Percentiles rank a stretch among this genome's conserved stretches.
phyloP scores from a whole-genome alignment of 2,113 vertebrate species.

The Ictalurus furcatus region DNA sequence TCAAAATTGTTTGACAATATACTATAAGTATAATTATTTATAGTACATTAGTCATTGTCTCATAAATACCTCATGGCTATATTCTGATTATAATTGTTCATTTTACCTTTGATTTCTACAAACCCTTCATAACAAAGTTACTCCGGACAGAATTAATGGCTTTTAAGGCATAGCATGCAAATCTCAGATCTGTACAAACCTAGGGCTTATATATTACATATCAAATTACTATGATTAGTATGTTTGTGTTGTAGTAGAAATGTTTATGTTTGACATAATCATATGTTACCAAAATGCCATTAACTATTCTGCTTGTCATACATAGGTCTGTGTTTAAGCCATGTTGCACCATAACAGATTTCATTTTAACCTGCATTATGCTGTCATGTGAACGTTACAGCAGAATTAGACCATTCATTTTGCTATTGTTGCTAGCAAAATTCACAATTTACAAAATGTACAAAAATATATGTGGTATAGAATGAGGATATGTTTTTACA shows the following conservation, averaged over 20 bases:
- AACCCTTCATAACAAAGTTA: slow-evolving; percentile 29
- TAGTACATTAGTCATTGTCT: slow-evolving; percentile 37
- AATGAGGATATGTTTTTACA: slow-evolving; percentile 8
- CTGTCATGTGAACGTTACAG: background rate
- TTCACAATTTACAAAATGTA: background rate
- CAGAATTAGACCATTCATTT: background rate
- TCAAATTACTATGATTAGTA: slow-evolving; percentile 15
- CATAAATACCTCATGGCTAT: slow-evolving; percentile 38
- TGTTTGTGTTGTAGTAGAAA: slow-evolving; percentile 25
- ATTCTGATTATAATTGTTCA: slow-evolving; percentile 33
- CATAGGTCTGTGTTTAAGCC: background rate
- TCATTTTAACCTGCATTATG: slow-evolving; percentile 7
- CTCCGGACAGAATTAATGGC: slow-evolving; percentile 6
- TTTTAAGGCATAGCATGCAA: slow-evolving; percentile 7
- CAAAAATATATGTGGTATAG: background rate
- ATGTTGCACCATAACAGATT: slow-evolving; percentile 8
- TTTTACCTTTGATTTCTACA: slow-evolving; percentile 46
- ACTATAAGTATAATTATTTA: slow-evolving; percentile 25
- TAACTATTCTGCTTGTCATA: slow-evolving; percentile 24
- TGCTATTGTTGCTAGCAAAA: background rate
- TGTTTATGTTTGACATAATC: slow-evolving; percentile 27
- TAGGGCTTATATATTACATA: background rate
- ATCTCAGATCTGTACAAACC: slow-evolving; percentile 8
- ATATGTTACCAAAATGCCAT: slow-evolving; percentile 37
- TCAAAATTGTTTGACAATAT: slow-evolving; percentile 18